Percentiles rank a stretch among this genome's conserved stretches.
phyloP scores from a whole-genome alignment of 2,113 vertebrate genomes.

The Alaudala cheleensis region DNA sequence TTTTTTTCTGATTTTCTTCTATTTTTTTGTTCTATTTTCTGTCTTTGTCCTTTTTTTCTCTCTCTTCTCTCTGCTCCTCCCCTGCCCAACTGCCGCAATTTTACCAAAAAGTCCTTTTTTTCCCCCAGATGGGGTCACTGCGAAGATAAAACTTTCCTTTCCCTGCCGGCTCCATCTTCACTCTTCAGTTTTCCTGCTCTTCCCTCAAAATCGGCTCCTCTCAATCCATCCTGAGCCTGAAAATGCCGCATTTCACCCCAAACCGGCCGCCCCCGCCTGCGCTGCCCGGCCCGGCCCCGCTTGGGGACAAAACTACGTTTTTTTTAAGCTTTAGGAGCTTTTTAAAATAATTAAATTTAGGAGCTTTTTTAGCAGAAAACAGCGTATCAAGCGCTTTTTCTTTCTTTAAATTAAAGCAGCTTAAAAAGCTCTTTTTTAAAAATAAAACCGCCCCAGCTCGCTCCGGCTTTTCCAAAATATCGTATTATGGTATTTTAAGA shows the following conservation, averaged over 20 bases:
- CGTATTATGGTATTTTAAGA: fast-evolving
- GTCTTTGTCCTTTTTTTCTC: neutral
- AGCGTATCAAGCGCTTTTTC: neutral
- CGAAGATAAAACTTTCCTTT: neutral
- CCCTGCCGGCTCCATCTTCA: neutral
- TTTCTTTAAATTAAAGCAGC: neutral
- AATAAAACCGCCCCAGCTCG: neutral
- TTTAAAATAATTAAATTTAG: neutral
- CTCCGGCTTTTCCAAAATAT: neutral
- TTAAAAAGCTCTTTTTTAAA: neutral
- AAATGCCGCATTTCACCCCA: conserved; percentile 11
- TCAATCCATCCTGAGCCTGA: neutral
- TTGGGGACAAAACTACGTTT: neutral
- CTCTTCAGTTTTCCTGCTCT: neutral
- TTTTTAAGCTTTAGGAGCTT: neutral
- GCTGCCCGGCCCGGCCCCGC: neutral
- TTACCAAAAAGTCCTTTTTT: neutral
- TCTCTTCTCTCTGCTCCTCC: neutral
- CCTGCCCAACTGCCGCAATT: neutral
- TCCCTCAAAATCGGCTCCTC: neutral
- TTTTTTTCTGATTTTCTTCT: neutral
- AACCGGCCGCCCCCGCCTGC: neutral
- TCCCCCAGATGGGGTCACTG: neutral
- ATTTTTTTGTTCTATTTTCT: neutral
- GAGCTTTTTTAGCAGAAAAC: neutral